Percentiles rank a stretch among this genome's conserved stretches.
These are phyloP conservation scores for Tiliacea citrago DNA, from an alignment of 2,888 invertebrate genomes.

Conservation along the genomic window DNA sequence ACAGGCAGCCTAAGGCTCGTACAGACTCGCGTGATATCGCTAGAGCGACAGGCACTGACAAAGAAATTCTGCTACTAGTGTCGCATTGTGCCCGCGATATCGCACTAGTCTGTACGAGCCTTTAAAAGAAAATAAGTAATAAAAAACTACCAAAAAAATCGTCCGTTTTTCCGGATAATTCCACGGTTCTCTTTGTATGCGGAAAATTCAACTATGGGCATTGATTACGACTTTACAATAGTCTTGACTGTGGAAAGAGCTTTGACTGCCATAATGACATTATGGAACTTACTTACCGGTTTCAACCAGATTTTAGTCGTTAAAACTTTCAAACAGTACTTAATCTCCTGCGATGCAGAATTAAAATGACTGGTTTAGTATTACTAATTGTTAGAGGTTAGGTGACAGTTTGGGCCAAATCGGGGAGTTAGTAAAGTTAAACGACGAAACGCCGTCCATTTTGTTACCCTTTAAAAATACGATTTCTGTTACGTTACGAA, in stretches of 20 bases:
- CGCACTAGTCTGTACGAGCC: too few species aligned
- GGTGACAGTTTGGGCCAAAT: constrained; percentile 9
- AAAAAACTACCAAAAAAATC: constrained; percentile 4
- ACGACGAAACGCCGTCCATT: background rate
- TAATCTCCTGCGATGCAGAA: constrained; percentile 1
- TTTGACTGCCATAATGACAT: constrained; percentile 46
- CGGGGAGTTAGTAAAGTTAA: constrained; percentile 2
- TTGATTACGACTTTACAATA: constrained; percentile 46
- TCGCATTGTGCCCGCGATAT: too few species aligned
- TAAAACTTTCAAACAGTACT: constrained; percentile 54
- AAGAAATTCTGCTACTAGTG: too few species aligned
- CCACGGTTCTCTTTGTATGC: constrained; percentile 34
- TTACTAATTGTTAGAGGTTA: constrained; percentile 39
- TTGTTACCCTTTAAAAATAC: background rate
- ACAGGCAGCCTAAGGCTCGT: too few species aligned
- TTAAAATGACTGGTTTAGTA: constrained; percentile 35
- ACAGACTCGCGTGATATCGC: too few species aligned
- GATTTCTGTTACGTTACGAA: background rate
- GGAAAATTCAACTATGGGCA: constrained; percentile 42
- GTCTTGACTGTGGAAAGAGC: constrained; percentile 36
- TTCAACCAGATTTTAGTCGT: constrained; percentile 58
- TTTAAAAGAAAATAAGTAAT: background rate
- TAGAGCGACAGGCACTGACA: too few species aligned
- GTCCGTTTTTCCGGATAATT: constrained; percentile 11
- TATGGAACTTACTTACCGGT: constrained; percentile 48